These are phyloP conservation scores for Drymonia ruficornis DNA, from an alignment of 2,888 invertebrate species.

Conservation along the genomic window DNA sequence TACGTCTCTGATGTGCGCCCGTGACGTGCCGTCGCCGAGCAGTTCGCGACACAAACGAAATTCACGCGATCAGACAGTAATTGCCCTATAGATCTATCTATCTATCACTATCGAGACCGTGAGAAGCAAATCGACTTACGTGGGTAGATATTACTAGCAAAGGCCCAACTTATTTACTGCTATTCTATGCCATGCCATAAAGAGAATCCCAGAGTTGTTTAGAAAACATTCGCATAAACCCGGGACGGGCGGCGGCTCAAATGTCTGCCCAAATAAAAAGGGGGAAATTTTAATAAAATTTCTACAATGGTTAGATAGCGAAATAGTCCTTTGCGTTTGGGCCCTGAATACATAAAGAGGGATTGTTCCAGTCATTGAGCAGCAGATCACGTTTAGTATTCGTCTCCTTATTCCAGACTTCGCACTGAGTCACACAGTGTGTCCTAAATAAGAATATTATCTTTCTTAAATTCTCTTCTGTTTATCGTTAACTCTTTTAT, in stretches of 20 bases:
- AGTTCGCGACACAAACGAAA: conserved; percentile 36
- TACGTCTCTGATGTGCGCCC: conserved; percentile 11
- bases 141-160: not conserved
- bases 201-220: conserved; percentile 12
- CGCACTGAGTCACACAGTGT: conserved; percentile 18
- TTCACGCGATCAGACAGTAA: conserved; percentile 30
- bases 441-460: conserved; percentile 24
- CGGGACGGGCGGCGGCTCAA: conserved; percentile 11
- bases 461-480: conserved; percentile 22
- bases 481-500: conserved; percentile 32
- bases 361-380: conserved; percentile 36
- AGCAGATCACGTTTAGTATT: conserved; percentile 44
- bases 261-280: conserved; percentile 23
- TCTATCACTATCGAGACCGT: conserved; percentile 25
- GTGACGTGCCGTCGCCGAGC: conserved; percentile 25
- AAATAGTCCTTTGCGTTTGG: conserved; percentile 32
- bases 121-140: conserved; percentile 14
- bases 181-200: conserved; percentile 9
- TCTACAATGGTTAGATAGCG: conserved; percentile 39
- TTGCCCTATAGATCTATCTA: conserved; percentile 22
- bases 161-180: conserved; percentile 11
- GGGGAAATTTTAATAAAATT: conserved; percentile 39
- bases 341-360: conserved; percentile 52
- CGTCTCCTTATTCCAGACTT: conserved; percentile 26
- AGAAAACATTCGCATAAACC: conserved; percentile 8